phyloP scores from a whole-genome alignment of 2,888 invertebrate species.

The Sicus ferrugineus region DNA sequence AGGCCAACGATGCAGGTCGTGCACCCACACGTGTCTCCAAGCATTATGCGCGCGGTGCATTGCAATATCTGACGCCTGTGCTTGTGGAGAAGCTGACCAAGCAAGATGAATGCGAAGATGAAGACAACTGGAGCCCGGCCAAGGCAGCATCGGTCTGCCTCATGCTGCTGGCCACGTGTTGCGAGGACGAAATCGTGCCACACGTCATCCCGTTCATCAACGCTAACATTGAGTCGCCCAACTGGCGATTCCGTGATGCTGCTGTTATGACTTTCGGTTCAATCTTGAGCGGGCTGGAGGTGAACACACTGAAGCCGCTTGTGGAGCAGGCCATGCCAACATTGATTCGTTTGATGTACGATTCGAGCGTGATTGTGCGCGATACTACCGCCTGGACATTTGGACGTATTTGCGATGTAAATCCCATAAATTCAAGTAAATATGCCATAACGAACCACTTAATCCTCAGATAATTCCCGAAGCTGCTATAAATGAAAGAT shows the following conservation, averaged over 20 bases:
- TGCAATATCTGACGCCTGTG: conserved; percentile 93
- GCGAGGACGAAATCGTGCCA: conserved; percentile 96
- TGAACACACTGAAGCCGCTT: conserved; percentile 84
- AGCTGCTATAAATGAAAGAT: conserved; percentile 87
- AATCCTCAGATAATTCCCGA: conserved; percentile 78
- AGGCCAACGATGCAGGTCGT: conserved; percentile 91
- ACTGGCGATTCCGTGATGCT: conserved; percentile 94
- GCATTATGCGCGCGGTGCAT: conserved; percentile 97
- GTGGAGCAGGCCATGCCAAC: conserved; percentile 98
- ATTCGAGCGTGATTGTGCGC: conserved; percentile 90
- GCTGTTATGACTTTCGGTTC: conserved; percentile 99
- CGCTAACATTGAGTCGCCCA: conserved; percentile 88
- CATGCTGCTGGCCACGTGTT: conserved; percentile 96
- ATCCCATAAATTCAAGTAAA: no score
- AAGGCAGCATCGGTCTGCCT: conserved; percentile 99
- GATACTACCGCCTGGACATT: conserved; percentile 99
- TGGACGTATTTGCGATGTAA: conserved; percentile 92
- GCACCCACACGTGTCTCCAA: conserved; percentile 92
- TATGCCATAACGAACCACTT: no score
- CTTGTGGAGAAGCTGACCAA: conserved; percentile 93
- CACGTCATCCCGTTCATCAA: conserved; percentile 96
- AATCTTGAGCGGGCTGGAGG: conserved; percentile 90
- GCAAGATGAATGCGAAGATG: conserved; percentile 97
- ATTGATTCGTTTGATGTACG: conserved; percentile 93
- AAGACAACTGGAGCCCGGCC: conserved; percentile 99